These are phyloP conservation scores for Tautogolabrus adspersus DNA, from an alignment of 2,113 vertebrate species.

Conservation along the genomic window DNA sequence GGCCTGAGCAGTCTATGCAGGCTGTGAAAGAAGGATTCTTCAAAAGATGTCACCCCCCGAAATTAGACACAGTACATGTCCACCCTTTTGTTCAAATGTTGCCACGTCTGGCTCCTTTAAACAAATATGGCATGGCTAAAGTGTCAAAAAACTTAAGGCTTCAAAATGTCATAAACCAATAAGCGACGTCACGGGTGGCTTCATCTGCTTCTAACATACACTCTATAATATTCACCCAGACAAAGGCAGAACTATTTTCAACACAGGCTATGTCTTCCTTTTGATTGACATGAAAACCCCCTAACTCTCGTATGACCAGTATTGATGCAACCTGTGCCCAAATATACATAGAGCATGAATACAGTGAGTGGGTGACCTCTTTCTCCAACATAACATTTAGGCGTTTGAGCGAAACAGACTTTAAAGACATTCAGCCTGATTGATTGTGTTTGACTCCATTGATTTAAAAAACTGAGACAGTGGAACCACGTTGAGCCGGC, in stretches of 20 bases:
- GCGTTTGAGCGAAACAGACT: constrained; percentile 13
- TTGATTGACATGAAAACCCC: background rate
- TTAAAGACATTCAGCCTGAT: constrained; percentile 40
- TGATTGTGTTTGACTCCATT: constrained; percentile 60
- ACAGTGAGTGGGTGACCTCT: constrained; percentile 8
- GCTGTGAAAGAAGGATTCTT: too few species aligned
- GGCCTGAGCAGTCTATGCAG: too few species aligned
- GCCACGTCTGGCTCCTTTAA: too few species aligned
- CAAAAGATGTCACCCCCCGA: too few species aligned
- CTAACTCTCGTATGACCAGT: background rate
- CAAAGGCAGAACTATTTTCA: background rate
- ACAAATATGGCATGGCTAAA: too few species aligned
- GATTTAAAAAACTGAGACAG: constrained; percentile 54
- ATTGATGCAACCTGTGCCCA: constrained; percentile 13
- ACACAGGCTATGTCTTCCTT: background rate
- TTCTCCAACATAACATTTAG: constrained; percentile 15
- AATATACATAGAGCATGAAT: background rate
- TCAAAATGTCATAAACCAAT: too few species aligned
- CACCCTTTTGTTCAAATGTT: too few species aligned
- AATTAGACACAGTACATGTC: too few species aligned
- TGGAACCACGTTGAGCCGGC: constrained; percentile 34
- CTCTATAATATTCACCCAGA: background rate
- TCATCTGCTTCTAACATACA: background rate
- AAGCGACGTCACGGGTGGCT: background rate
- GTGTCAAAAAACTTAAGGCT: too few species aligned